phyloP scores from a whole-genome alignment of 2,888 invertebrate genomes.

The Sinodicranocentrus sp. region DNA sequence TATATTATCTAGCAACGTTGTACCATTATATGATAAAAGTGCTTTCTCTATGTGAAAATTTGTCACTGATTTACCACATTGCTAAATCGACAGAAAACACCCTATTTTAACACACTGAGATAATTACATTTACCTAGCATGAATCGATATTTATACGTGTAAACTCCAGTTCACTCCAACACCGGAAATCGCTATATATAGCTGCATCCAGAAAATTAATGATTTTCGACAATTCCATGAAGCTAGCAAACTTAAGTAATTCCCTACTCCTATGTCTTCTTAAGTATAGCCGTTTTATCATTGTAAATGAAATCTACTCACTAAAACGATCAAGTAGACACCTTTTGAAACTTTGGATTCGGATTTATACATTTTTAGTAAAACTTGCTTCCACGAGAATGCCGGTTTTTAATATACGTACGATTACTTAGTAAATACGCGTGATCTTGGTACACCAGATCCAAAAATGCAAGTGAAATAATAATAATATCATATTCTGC shows the following conservation, averaged over 20 bases:
- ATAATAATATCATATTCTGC: constrained; percentile 7
- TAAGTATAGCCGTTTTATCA: background rate
- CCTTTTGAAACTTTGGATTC: constrained; percentile 35
- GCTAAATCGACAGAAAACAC: constrained; percentile 7
- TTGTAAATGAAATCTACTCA: background rate
- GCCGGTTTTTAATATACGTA: background rate
- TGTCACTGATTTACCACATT: background rate
- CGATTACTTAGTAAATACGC: background rate
- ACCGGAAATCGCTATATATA: background rate
- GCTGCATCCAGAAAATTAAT: constrained; percentile 5
- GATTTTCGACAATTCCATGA: background rate
- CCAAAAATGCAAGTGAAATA: constrained; percentile 3
- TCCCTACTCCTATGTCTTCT: background rate
- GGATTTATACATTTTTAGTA: constrained; percentile 22
- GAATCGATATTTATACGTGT: too few species aligned
- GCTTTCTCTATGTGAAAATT: background rate
- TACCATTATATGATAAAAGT: constrained; percentile 18
- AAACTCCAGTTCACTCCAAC: too few species aligned
- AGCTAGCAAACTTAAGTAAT: background rate
- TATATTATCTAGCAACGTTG: constrained; percentile 1
- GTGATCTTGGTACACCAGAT: background rate
- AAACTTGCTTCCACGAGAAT: constrained; percentile 11
- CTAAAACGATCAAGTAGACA: constrained; percentile 23
- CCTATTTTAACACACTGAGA: constrained; percentile 10
- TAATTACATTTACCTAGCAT: background rate